phyloP scores from a whole-genome alignment of 1,140 invertebrate species.

The Palaemon carinicauda region DNA sequence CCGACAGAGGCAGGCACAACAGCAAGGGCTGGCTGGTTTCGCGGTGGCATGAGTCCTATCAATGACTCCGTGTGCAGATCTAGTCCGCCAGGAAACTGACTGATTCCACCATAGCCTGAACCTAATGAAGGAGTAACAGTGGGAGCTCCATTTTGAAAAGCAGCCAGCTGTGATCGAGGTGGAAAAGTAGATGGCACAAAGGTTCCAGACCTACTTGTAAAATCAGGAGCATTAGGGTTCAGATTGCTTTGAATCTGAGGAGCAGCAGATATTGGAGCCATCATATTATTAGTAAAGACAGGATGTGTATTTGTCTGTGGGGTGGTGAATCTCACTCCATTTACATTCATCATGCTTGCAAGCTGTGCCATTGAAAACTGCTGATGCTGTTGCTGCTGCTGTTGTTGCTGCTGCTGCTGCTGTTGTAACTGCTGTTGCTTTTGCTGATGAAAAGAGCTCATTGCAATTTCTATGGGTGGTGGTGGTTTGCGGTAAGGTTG shows the following conservation, averaged over 20 bases:
- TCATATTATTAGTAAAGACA: conserved; percentile 56
- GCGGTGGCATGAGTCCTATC: conserved; percentile 48
- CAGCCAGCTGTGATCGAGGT: conserved; percentile 53
- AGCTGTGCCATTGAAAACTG: conserved; percentile 46
- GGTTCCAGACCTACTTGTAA: conserved; percentile 49
- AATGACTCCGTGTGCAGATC: conserved; percentile 47
- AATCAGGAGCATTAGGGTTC: conserved; percentile 60
- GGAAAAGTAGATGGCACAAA: conserved; percentile 57
- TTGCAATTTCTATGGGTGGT: conserved; percentile 44
- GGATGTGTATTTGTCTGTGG: conserved; percentile 59
- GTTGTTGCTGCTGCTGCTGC: conserved; percentile 32
- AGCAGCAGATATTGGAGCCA: conserved; percentile 57
- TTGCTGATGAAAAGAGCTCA: conserved; percentile 52
- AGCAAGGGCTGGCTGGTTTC: conserved; percentile 41
- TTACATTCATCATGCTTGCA: conserved; percentile 58
- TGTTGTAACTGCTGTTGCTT: conserved; percentile 47
- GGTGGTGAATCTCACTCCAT: conserved; percentile 59
- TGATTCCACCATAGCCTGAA: conserved; percentile 41
- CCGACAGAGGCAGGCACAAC: conserved; percentile 41
- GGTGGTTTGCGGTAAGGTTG: conserved; percentile 52
- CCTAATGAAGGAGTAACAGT: conserved; percentile 50
- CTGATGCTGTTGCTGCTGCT: conserved; percentile 40
- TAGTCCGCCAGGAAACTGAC: conserved; percentile 41
- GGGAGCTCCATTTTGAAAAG: conserved; percentile 54
- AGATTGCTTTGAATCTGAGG: conserved; percentile 59